Base-by-base conservation (phyloP, 2,888 invertebrate species). In the Desoria tigrina region DNA sequence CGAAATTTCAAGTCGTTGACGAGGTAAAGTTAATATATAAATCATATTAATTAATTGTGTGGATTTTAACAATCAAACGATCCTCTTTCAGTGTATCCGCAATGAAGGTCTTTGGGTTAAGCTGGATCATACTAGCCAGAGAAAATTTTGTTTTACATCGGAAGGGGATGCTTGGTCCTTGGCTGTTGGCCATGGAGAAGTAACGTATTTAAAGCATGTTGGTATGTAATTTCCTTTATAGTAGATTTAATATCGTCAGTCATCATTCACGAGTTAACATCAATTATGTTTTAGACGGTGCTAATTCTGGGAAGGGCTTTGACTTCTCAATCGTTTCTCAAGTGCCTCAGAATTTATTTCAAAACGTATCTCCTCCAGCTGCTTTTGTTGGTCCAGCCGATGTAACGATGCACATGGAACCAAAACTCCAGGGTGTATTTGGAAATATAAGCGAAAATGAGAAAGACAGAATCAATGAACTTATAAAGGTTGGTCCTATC, bases 111-210 rank as follows among this genome's bases (percentile, higher is more conserved):
- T 85, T 49, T 88, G 88, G 88, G 85, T 87, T 0, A 84, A 84
- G 59, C 81, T 88, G 66, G 86, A 86, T 76, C 83, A 83, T 65
- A 83, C 84, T 4, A 85, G 86, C 1, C 84, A 84, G 61, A 83
- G 84, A 63, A 86, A 86, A 77, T 88, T 86, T 79, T 88, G 88
- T 75, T 87, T 87, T 77, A 85, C 85, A 69, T 82, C 83, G 56
- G 87, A 87, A 45, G 84, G 85, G 0, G 88, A 88, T 75, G 88
- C 88, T 1, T 89, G 89, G 89, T 87, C 88, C 0, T 80, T 89
- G 54, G 87, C 87, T 1, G 83, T 86, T 61, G 86, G 85, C 66
- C 84, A 84, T 68, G 84, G 85, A 66, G 86, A 86, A 71, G 83
- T 85, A 9, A 82, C 85, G 7, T 89, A 88, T 78, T 82, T 90